Percentiles rank a stretch among this genome's conserved stretches.
Evolutionary conservation across 2,888 invertebrate genomes (phyloP).

Genomic region (Thymelicus sylvestris): DNA sequence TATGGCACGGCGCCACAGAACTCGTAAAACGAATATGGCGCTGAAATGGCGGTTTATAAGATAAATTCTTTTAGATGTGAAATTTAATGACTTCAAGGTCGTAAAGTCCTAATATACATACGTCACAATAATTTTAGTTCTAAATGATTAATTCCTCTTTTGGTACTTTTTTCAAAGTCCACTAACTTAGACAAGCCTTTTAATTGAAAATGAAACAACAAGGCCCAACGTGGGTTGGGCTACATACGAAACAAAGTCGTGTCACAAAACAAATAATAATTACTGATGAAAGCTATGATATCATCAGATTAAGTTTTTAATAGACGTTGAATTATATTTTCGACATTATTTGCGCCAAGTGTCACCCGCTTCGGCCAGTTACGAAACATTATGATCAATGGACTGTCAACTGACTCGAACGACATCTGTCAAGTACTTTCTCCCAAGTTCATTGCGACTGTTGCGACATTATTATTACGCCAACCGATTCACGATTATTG

Average conservation of each 20-base stretch:
- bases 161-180: no score
- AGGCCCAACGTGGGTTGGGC: no score
- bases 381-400: conserved; percentile 2
- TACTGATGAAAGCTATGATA: background rate
- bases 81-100: background rate
- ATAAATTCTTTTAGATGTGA: background rate
- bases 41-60: background rate
- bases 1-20: conserved; percentile 28
- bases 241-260: background rate
- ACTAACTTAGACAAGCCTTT: no score
- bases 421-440: conserved; percentile 6
- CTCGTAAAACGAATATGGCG: conserved; percentile 6
- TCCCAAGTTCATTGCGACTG: conserved; percentile 9
- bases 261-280: conserved; percentile 1
- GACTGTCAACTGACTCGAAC: conserved; percentile 5
- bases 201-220: no score
- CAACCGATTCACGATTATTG: background rate
- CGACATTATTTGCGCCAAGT: background rate
- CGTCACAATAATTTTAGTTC: background rate
- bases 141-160: background rate
- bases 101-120: background rate
- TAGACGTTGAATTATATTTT: background rate
- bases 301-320: background rate
- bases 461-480: background rate
- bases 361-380: background rate